phyloP scores from a whole-genome alignment of 2,113 vertebrate genomes.

The Actinemys pallida region DNA sequence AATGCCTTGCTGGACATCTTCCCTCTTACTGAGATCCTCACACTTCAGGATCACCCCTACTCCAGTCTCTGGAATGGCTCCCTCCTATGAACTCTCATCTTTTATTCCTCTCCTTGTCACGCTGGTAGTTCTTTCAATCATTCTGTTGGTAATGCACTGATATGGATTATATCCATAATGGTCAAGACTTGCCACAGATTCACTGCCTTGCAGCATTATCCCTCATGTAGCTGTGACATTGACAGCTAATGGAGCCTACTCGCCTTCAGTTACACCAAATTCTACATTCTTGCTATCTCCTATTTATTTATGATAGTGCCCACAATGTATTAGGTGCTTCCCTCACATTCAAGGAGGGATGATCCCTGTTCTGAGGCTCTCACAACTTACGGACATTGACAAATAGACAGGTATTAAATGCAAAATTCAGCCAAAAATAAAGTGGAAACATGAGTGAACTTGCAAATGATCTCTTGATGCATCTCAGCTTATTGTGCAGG shows the following conservation, averaged over 20 bases:
- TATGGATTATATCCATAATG: not conserved
- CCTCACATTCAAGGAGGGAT: not conserved
- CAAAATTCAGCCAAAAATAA: not conserved
- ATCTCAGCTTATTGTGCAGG: not conserved
- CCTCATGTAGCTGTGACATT: not conserved
- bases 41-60: not conserved
- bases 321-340: not conserved
- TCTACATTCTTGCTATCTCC: not conserved
- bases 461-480: not conserved
- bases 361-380: not conserved
- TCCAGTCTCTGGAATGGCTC: not conserved
- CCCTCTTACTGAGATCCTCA: not conserved
- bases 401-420: not conserved
- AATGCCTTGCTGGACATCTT: not conserved
- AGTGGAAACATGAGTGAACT: not conserved
- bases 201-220: not conserved
- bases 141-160: not conserved
- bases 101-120: not conserved
- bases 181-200: not conserved
- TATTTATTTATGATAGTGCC: not conserved
- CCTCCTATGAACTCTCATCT: not conserved
- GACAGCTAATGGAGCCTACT: not conserved
- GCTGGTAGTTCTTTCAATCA: not conserved
- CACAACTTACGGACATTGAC: not conserved
- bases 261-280: not conserved